These are phyloP conservation scores for Buceros bicornis DNA, from an alignment of 2,797 vertebrate genomes.

Conservation along the genomic window DNA sequence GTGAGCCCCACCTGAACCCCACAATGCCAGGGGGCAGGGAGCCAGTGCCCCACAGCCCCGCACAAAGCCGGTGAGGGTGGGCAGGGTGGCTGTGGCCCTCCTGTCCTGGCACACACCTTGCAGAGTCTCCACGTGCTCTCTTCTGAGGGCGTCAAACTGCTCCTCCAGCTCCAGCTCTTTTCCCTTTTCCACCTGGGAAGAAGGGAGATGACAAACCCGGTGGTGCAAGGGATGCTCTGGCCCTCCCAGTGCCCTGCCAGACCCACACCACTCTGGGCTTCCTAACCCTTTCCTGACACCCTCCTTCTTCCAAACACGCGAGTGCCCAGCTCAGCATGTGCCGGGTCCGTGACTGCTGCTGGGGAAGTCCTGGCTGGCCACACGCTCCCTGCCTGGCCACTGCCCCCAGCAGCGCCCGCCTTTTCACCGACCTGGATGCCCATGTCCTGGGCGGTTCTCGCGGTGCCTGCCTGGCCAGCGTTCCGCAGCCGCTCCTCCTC, in stretches of 20 bases:
- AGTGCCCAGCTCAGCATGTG: background rate
- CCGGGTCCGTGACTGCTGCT: background rate
- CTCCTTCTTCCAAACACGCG: accelerated
- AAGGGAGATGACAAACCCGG: background rate
- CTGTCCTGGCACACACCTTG: conserved; percentile 77
- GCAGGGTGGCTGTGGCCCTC: background rate
- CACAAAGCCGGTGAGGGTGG: background rate
- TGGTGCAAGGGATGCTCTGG: background rate
- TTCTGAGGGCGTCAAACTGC: conserved; percentile 70
- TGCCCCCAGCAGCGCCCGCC: background rate
- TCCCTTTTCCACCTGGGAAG: conserved; percentile 84
- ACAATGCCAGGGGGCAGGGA: background rate
- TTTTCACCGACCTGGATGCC: conserved; percentile 50
- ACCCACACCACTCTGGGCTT: conserved; percentile 48
- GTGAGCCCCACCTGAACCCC: background rate
- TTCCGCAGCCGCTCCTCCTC: conserved; percentile 78
- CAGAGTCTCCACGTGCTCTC: conserved; percentile 70
- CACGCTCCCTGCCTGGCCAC: accelerated
- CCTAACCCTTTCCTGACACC: background rate
- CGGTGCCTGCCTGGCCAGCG: conserved; percentile 73
- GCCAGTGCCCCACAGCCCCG: background rate
- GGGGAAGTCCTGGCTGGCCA: background rate
- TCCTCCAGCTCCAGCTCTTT: conserved; percentile 79
- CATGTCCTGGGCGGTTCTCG: conserved; percentile 40
- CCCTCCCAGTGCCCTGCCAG: background rate